Conservation (phyloP, 2,797 vertebrate species). For the Neoniphon sammara region DNA sequence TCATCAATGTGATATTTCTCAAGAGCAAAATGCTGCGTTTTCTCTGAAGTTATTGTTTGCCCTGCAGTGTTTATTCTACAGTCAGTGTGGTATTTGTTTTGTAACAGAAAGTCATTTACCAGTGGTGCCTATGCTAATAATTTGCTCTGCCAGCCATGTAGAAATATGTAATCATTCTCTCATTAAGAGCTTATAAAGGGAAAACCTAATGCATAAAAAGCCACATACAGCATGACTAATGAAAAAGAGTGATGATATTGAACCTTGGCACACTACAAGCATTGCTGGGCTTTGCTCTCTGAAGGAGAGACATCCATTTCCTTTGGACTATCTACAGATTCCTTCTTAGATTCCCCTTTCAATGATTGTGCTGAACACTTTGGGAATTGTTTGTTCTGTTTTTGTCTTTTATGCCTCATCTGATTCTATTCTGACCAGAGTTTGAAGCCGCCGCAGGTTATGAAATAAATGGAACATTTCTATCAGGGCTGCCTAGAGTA, state of each 20-base stretch:
- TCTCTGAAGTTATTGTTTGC: slow-evolving; percentile 65
- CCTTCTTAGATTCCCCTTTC: slow-evolving; percentile 14
- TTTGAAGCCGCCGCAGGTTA: not conserved
- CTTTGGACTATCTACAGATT: slow-evolving; percentile 38
- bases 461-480: not conserved
- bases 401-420: slow-evolving; percentile 9
- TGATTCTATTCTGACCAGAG: not conserved
- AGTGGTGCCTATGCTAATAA: slow-evolving; percentile 70
- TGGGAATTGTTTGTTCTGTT: slow-evolving; percentile 15
- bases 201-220: slow-evolving; percentile 67
- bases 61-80: slow-evolving; percentile 66
- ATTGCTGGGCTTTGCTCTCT: slow-evolving; percentile 47
- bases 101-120: slow-evolving; percentile 71
- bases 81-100: slow-evolving; percentile 68
- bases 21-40: slow-evolving; percentile 51
- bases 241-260: slow-evolving; percentile 63
- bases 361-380: slow-evolving; percentile 8
- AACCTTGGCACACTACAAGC: slow-evolving; percentile 51
- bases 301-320: slow-evolving; percentile 51
- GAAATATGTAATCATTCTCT: slow-evolving; percentile 79
- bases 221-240: slow-evolving; percentile 75
- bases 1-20: slow-evolving; percentile 58
- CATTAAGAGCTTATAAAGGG: slow-evolving; percentile 72
- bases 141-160: slow-evolving; percentile 75
- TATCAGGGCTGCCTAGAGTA: not conserved